phyloP scores from a whole-genome alignment of 2,113 vertebrate genomes.

The Hyaena hyaena region DNA sequence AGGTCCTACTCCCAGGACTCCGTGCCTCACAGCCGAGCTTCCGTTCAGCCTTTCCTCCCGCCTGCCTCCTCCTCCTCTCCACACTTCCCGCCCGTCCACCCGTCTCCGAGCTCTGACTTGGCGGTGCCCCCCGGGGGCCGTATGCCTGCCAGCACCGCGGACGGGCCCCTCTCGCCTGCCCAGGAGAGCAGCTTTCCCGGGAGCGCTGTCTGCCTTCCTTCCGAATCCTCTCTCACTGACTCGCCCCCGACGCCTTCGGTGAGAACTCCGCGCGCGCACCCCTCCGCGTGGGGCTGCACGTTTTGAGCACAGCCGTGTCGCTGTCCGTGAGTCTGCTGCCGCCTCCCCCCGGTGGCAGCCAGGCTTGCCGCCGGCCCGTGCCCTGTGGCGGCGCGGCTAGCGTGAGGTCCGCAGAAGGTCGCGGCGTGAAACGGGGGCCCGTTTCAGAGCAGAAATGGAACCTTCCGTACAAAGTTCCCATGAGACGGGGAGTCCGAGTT shows the following conservation, averaged over 20 bases:
- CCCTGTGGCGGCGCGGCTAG: fast-evolving
- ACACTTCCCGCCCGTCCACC: constrained; percentile 86
- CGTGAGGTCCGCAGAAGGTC: neutral
- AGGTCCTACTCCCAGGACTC: constrained; percentile 93
- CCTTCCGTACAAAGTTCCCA: neutral
- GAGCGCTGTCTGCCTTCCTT: constrained; percentile 94
- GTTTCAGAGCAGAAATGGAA: neutral
- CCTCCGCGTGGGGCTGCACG: constrained; percentile 45
- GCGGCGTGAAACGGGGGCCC: neutral
- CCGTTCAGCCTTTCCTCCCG: constrained; percentile 88
- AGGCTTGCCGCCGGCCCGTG: fast-evolving
- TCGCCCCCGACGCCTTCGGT: constrained; percentile 95
- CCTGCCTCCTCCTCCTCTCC: constrained; percentile 90
- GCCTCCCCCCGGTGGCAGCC: fast-evolving
- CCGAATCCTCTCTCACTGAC: constrained; percentile 95
- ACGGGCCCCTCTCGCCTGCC: constrained; percentile 92
- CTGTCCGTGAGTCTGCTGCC: neutral
- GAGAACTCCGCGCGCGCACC: constrained; percentile 84
- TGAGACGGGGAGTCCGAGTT: neutral
- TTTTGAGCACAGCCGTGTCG: neutral
- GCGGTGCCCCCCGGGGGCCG: constrained; percentile 88
- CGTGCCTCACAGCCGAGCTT: constrained; percentile 88
- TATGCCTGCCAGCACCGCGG: constrained; percentile 89
- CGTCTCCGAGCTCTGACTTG: constrained; percentile 92
- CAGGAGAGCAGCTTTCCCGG: constrained; percentile 92